Conservation (phyloP, 2,888 invertebrate genomes). For the Laspeyria flexula region DNA sequence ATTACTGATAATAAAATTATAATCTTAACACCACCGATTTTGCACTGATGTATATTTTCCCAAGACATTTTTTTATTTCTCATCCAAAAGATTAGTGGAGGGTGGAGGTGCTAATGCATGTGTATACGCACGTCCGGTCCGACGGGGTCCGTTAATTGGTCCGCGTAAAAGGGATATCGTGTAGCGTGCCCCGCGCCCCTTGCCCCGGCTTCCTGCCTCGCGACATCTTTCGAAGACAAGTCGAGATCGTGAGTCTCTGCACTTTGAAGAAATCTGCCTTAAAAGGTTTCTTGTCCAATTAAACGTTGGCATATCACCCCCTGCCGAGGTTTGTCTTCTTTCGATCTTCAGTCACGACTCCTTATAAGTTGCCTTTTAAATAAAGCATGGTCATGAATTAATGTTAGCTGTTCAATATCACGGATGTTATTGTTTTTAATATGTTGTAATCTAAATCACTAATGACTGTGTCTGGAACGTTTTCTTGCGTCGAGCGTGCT, state of each 20-base stretch:
- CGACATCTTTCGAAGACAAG: conserved; percentile 59
- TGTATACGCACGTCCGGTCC: conserved; percentile 82
- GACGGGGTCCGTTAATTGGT: conserved; percentile 82
- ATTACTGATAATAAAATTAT: conserved; percentile 40
- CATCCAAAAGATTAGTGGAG: conserved; percentile 79
- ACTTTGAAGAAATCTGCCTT: conserved; percentile 57
- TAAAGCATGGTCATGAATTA: conserved; percentile 35
- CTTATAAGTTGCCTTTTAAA: conserved; percentile 37
- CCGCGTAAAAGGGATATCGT: conserved; percentile 85
- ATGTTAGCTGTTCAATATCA: conserved; percentile 29
- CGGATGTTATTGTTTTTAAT: conserved; percentile 39
- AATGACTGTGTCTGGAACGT: conserved; percentile 33
- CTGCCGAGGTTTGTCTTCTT: conserved; percentile 55
- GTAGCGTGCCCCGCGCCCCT: conserved; percentile 68
- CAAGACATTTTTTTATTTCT: conserved; percentile 60
- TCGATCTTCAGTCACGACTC: conserved; percentile 55
- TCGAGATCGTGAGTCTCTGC: conserved; percentile 61
- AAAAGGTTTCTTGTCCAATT: conserved; percentile 64
- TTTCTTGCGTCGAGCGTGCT: conserved; percentile 30
- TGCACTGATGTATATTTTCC: conserved; percentile 58
- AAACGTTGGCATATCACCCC: conserved; percentile 55
- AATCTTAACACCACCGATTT: conserved; percentile 51
- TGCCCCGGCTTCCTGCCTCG: conserved; percentile 71
- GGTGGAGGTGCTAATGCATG: conserved; percentile 83
- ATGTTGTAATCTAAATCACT: conserved; percentile 40